Evolutionary conservation across 2,888 invertebrate species (phyloP).

Genomic region (Enoplolaimus lenunculus): DNA sequence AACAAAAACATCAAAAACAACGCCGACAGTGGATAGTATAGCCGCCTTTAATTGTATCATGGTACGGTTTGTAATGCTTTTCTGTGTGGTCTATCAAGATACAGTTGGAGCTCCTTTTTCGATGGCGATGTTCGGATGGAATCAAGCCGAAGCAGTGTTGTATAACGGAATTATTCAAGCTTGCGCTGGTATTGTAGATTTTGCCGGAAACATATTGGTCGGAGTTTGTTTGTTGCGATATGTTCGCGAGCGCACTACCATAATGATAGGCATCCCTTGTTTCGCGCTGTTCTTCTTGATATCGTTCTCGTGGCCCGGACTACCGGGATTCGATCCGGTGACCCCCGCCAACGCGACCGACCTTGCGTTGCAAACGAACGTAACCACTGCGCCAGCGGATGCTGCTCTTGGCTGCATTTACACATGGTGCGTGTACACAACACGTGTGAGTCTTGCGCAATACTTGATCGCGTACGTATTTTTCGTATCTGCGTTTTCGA

Average conservation of each 20-base stretch:
- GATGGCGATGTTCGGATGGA: constrained; percentile 7
- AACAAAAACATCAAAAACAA: too few relatives aligned
- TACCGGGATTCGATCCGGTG: too few relatives aligned
- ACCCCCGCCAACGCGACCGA: too few relatives aligned
- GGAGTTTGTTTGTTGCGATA: neutral
- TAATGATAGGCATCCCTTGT: too few relatives aligned
- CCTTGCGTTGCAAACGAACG: too few relatives aligned
- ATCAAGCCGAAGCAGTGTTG: neutral
- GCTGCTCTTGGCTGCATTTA: neutral
- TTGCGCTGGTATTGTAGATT: neutral
- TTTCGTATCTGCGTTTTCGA: neutral
- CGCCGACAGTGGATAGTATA: too few relatives aligned
- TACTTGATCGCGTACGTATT: constrained; percentile 2
- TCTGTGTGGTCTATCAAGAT: constrained; percentile 12
- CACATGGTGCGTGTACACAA: neutral
- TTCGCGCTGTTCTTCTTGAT: too few relatives aligned
- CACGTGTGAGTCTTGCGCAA: constrained; percentile 2
- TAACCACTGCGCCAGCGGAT: too few relatives aligned
- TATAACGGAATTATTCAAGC: constrained; percentile 8
- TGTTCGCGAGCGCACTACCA: too few relatives aligned
- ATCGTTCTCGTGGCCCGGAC: too few relatives aligned
- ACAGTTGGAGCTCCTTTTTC: constrained; percentile 8
- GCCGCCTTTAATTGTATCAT: constrained; percentile 3
- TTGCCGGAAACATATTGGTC: neutral
- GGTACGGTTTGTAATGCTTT: constrained; percentile 2